phyloP scores from a whole-genome alignment of 2,797 vertebrate species.

The Phalanger gymnotis region DNA sequence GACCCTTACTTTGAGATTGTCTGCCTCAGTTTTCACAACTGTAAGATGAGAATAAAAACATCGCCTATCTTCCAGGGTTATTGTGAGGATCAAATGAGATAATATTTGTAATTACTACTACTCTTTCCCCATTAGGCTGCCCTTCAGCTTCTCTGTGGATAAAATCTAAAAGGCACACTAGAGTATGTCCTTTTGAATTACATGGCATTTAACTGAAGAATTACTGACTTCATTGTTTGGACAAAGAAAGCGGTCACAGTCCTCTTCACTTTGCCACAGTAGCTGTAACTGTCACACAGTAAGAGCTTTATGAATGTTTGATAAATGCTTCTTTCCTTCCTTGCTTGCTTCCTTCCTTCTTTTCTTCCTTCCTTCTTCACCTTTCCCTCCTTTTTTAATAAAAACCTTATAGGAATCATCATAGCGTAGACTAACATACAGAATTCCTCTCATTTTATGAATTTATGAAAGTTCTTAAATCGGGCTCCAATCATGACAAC shows the following conservation, averaged over 20 bases:
- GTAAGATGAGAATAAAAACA: background rate
- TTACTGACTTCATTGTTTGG: background rate
- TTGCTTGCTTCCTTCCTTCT: background rate
- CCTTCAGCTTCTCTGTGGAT: background rate
- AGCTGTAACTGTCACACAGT: background rate
- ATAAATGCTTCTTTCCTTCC: background rate
- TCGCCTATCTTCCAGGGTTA: background rate
- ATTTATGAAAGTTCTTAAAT: background rate
- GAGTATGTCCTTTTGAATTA: background rate
- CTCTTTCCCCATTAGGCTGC: background rate
- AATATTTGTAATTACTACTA: background rate
- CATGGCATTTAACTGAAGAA: background rate
- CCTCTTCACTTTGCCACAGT: background rate
- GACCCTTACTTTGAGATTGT: background rate
- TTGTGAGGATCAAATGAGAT: background rate
- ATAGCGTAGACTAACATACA: background rate
- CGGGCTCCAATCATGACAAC: background rate
- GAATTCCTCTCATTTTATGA: background rate
- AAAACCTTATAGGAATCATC: background rate
- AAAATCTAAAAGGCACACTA: background rate
- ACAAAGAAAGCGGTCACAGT: background rate
- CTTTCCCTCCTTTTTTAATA: background rate
- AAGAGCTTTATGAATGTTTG: background rate
- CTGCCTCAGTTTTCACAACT: background rate
- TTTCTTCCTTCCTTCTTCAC: too few relatives aligned